phyloP scores from a whole-genome alignment of 1,140 invertebrate species.

The Colletes gigas region DNA sequence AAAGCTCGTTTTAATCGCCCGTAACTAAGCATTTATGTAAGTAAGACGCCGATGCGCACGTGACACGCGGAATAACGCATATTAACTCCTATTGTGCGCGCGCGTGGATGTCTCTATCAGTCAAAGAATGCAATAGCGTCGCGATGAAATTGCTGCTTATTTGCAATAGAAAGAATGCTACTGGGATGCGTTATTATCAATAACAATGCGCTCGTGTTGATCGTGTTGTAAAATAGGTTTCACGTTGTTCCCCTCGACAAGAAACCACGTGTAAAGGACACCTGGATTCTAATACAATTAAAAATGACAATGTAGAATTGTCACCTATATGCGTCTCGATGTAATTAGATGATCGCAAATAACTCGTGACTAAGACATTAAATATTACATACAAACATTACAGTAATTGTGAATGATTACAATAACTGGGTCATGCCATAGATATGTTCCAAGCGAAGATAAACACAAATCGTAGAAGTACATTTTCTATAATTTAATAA shows the following conservation, averaged over 20 bases:
- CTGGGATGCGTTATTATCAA: background rate
- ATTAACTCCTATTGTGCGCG: conserved; percentile 31
- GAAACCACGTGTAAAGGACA: background rate
- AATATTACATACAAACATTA: too few relatives aligned
- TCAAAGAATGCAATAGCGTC: background rate
- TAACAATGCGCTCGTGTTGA: background rate
- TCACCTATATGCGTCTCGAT: too few relatives aligned
- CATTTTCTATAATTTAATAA: too few relatives aligned
- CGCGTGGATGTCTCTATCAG: background rate
- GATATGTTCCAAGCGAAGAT: too few relatives aligned
- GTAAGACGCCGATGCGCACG: conserved; percentile 22
- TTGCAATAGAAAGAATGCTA: conserved; percentile 18
- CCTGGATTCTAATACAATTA: background rate
- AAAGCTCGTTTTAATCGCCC: background rate
- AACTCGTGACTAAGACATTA: too few relatives aligned
- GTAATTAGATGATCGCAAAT: too few relatives aligned
- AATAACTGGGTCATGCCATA: too few relatives aligned
- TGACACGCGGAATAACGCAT: conserved; percentile 10
- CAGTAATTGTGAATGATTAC: too few relatives aligned
- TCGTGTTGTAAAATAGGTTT: background rate
- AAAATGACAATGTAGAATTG: too few relatives aligned
- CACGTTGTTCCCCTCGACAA: background rate
- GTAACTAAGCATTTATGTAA: conserved; percentile 3
- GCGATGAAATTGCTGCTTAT: conserved; percentile 15
- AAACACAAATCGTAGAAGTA: too few relatives aligned